phyloP scores from a whole-genome alignment of 2,888 invertebrate species.

The Mesorhabditis belari region DNA sequence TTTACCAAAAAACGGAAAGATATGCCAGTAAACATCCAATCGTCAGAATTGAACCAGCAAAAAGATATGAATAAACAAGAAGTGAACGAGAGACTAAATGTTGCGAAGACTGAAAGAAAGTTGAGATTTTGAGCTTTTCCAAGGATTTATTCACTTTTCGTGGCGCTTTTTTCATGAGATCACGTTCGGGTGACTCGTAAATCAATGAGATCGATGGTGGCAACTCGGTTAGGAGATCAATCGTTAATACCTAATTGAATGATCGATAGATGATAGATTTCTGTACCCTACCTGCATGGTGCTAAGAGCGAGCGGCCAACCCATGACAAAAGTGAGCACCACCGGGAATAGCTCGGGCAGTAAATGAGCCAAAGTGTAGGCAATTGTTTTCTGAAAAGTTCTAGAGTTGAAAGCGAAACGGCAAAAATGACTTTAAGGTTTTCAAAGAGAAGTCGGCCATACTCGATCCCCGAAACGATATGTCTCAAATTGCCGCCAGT shows the following conservation, averaged over 20 bases:
- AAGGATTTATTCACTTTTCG: slow-evolving; percentile 10
- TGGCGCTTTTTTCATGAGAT: slow-evolving; percentile 18
- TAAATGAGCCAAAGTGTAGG: slow-evolving; percentile 33
- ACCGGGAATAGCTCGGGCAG: slow-evolving; percentile 35
- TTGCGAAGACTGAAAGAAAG: neutral
- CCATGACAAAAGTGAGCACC: slow-evolving; percentile 25
- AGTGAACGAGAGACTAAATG: neutral
- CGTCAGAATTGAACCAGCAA: neutral
- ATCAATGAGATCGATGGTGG: slow-evolving; percentile 29
- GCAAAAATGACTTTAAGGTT: slow-evolving; percentile 18
- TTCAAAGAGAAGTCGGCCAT: slow-evolving; percentile 26
- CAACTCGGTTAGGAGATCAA: slow-evolving; percentile 24
- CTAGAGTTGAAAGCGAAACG: neutral
- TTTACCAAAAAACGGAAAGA: neutral
- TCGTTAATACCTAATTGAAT: slow-evolving; percentile 10
- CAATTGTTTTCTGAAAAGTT: slow-evolving; percentile 13
- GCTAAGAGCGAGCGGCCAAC: slow-evolving; percentile 29
- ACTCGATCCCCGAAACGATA: slow-evolving; percentile 13
- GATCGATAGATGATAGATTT: neutral
- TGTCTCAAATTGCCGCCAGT: slow-evolving; percentile 11
- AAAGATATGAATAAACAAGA: neutral
- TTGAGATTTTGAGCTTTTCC: neutral
- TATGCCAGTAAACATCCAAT: neutral
- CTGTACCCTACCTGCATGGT: slow-evolving; percentile 17
- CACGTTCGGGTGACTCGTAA: slow-evolving; percentile 25